Evolutionary conservation across 2,888 invertebrate genomes (phyloP), one percentile per base, ranked within the genome.

Genomic region (Calliopum simillimum): DNA sequence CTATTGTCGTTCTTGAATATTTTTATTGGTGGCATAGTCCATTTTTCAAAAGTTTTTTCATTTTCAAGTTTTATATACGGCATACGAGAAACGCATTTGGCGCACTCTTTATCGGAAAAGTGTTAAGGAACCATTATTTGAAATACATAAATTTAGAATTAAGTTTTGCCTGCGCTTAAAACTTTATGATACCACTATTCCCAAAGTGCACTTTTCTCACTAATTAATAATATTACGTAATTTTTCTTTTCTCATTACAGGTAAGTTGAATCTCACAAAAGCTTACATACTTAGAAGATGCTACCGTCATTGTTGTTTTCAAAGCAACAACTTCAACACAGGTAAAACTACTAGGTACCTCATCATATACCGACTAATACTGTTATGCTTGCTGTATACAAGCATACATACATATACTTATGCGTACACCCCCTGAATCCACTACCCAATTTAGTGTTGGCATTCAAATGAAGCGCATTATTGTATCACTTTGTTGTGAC

Each of bases 161-260:
- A 49, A n/a, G 43, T 4, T 23, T 33, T n/a, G 59, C n/a, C 23
- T n/a, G 21, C 19, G 6, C 25, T 19, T 21, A 55, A 21, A 46
- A 41, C 44, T 44, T 56, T 43, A 19, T 6, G 41, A 43, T 41
- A 23, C 14, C n/a, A n/a, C n/a, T n/a, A n/a, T n/a, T 51, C 33
- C 43, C n/a, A n/a, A 41, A 25, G 51, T 71, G 61, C 16, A 12
- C 41, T 64, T 68, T 68, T 70, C 33, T 61, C 62, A 71, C 72
- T 74, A 71, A 75, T 75, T 74, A 74, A 74, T 74, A 69, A 70
- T 71, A 72, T 72, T 58, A 71, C 51, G 62, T 66, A 70, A 72
- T 53, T 69, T 55, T 73, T 69, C 58, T 71, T 65, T 44, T 69
- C 3, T 75, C 68, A 70, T 75, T 75, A 14, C 72, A 73, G 73